phyloP scores from a whole-genome alignment of 2,888 invertebrate species.

The Heliconius sara region DNA sequence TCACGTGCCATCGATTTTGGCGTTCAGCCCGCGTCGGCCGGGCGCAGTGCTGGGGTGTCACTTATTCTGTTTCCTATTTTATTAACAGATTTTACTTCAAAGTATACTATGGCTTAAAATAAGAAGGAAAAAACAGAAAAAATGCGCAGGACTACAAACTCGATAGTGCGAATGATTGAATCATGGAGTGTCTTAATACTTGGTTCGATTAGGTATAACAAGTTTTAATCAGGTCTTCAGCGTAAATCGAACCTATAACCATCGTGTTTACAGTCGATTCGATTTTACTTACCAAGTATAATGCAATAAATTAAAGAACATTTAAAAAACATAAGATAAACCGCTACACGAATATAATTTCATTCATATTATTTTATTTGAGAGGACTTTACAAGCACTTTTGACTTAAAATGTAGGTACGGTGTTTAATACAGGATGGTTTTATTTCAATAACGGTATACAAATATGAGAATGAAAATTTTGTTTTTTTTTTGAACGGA shows the following conservation, averaged over 20 bases:
- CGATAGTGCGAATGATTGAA: too few species aligned
- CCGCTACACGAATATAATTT: neutral
- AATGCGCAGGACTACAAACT: too few species aligned
- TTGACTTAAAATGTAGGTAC: neutral
- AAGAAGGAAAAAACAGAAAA: too few species aligned
- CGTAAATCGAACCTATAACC: neutral
- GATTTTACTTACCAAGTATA: neutral
- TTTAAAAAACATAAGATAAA: neutral
- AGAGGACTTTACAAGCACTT: neutral
- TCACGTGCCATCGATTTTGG: constrained; percentile 30
- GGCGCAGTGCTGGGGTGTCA: constrained; percentile 16
- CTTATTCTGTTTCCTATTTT: neutral
- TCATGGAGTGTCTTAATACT: too few species aligned
- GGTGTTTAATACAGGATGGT: neutral
- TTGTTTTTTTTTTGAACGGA: too few species aligned
- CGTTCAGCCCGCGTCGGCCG: constrained; percentile 16
- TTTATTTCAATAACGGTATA: neutral
- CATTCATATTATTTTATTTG: constrained; percentile 3
- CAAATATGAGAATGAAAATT: neutral
- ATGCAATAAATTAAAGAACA: neutral
- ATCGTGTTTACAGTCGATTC: neutral
- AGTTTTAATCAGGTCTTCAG: too few species aligned
- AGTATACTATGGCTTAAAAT: too few species aligned
- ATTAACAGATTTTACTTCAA: too few species aligned
- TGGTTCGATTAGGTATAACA: too few species aligned